Percentiles rank a stretch among this genome's conserved stretches.
Evolutionary conservation across 2,113 vertebrate species (phyloP).

Genomic region (Lagopus leucura): DNA sequence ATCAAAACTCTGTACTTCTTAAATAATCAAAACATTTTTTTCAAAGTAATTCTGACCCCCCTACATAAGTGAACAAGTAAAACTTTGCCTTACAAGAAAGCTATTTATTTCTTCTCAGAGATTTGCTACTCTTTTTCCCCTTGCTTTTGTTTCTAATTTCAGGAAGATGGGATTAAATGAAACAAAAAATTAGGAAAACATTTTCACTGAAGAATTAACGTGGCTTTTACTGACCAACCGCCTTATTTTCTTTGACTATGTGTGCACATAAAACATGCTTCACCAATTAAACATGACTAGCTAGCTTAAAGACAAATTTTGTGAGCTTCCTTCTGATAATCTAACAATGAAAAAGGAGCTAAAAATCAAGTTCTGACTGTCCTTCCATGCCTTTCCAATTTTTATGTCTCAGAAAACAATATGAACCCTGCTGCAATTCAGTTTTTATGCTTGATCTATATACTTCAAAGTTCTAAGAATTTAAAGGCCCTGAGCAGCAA

Average conservation of each 20-base stretch:
- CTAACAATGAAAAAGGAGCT: neutral
- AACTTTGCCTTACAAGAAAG: neutral
- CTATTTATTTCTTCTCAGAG: neutral
- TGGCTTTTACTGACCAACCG: neutral
- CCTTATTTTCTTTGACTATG: neutral
- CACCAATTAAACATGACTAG: neutral
- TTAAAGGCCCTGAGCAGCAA: neutral
- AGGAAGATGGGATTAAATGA: neutral
- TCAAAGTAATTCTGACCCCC: neutral
- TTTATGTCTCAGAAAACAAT: neutral
- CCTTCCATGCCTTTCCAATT: neutral
- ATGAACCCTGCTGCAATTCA: neutral
- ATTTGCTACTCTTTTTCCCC: neutral
- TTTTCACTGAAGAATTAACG: neutral
- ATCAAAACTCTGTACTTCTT: neutral
- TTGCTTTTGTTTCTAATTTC: neutral
- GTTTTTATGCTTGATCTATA: neutral
- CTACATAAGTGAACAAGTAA: neutral
- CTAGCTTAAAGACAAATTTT: neutral
- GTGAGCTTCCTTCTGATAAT: neutral
- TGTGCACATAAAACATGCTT: neutral
- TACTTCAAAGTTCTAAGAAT: neutral
- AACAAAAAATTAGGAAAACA: neutral
- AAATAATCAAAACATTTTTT: neutral
- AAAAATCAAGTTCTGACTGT: neutral